phyloP scores from a whole-genome alignment of 2,888 invertebrate genomes.

The Nemotelus nigrinus region DNA sequence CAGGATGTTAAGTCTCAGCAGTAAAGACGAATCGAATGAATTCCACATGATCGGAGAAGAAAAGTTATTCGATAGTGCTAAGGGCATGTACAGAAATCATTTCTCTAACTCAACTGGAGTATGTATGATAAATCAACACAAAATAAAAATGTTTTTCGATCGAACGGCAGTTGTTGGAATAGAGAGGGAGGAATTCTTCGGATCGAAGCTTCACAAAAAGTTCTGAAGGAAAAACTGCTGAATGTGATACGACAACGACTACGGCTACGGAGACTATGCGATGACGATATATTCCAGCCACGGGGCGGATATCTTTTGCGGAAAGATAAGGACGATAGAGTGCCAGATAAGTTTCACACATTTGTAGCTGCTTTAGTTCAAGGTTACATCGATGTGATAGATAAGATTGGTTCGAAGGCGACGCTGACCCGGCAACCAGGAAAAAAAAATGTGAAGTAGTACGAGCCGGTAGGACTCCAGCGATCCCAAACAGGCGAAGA shows the following conservation, averaged over 20 bases:
- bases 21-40: constrained; percentile 7
- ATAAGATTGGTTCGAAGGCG: not conserved
- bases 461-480: not conserved
- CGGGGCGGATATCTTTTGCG: not conserved
- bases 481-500: not conserved
- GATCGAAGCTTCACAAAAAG: no score
- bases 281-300: not conserved
- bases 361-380: constrained; percentile 41
- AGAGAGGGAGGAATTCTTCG: not conserved
- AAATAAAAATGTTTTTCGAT: constrained; percentile 34
- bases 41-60: constrained; percentile 21
- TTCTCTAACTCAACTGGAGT: constrained; percentile 39
- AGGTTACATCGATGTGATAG: constrained; percentile 15
- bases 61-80: constrained; percentile 41
- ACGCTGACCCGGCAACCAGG: not conserved
- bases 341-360: constrained; percentile 29
- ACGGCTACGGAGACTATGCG: not conserved
- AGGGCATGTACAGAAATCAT: constrained; percentile 43
- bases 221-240: not conserved
- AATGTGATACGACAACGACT: not conserved
- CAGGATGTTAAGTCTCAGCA: not conserved
- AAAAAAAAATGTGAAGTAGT: not conserved
- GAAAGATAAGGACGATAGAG: constrained; percentile 29
- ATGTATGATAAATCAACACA: constrained; percentile 43
- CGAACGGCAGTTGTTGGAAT: not conserved